These are phyloP conservation scores for Troides helena DNA, from an alignment of 2,888 invertebrate species.

Conservation along the genomic window DNA sequence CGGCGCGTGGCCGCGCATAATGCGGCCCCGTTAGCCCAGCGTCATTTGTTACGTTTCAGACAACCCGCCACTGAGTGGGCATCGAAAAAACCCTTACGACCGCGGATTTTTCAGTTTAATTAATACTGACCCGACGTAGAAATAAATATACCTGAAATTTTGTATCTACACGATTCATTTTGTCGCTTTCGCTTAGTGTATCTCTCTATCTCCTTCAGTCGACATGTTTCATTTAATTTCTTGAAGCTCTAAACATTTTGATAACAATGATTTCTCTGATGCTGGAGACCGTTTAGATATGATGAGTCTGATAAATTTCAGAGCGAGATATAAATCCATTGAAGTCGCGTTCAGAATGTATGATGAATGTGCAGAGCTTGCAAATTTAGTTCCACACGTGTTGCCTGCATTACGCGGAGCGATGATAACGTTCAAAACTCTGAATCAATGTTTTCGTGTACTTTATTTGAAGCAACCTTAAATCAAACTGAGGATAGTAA, in stretches of 20 bases:
- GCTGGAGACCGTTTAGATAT: no score
- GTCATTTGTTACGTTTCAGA: slow-evolving; percentile 60
- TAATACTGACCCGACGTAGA: not conserved
- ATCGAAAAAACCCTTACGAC: slow-evolving; percentile 15
- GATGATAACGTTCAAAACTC: not conserved
- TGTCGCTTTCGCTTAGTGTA: no score
- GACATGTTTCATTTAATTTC: no score
- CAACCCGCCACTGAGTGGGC: slow-evolving; percentile 9
- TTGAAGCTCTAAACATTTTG: no score
- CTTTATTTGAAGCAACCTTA: not conserved
- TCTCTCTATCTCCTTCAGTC: no score
- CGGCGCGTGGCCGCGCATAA: slow-evolving; percentile 39
- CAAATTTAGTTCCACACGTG: slow-evolving; percentile 21
- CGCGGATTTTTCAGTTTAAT: slow-evolving; percentile 17
- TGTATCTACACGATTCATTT: no score
- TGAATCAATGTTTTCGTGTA: not conserved
- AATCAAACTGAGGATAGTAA: no score
- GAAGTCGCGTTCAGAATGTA: slow-evolving; percentile 17
- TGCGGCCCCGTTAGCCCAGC: slow-evolving; percentile 41
- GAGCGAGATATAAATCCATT: slow-evolving; percentile 20
- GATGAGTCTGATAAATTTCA: slow-evolving; percentile 13
- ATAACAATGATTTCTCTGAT: no score
- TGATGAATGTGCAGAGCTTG: slow-evolving; percentile 22
- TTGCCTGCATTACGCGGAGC: slow-evolving; percentile 17
- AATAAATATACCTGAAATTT: no score